phyloP scores from a whole-genome alignment of 1,140 invertebrate genomes.

The Diorhabda sublineata region DNA sequence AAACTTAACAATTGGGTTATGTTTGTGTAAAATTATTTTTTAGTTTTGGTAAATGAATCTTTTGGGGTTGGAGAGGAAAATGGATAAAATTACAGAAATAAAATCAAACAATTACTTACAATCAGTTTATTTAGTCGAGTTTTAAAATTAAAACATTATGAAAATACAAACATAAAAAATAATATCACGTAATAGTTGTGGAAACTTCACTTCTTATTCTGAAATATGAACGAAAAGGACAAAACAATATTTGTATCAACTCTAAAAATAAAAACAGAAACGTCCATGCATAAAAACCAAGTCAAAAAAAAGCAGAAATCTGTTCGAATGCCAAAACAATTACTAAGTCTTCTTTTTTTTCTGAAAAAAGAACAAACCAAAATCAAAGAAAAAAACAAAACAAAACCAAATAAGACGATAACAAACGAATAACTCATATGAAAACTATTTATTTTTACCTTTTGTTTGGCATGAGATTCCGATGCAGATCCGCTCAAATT shows the following conservation, averaged over 20 bases:
- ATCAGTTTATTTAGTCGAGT: too few relatives aligned
- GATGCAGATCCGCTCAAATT: background rate
- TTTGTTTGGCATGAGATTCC: conserved; percentile 7
- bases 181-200: background rate
- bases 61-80: too few relatives aligned
- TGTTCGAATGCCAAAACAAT: too few relatives aligned
- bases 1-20: too few relatives aligned
- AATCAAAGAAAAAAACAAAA: background rate
- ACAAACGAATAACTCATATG: background rate
- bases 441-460: conserved; percentile 1
- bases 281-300: too few relatives aligned
- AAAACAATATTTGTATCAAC: too few relatives aligned
- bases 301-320: too few relatives aligned
- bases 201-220: conserved; percentile 2
- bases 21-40: too few relatives aligned
- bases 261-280: too few relatives aligned
- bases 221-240: background rate
- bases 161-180: background rate
- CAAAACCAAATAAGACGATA: background rate
- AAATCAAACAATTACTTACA: too few relatives aligned
- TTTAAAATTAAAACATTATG: background rate
- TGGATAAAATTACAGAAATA: too few relatives aligned
- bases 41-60: too few relatives aligned
- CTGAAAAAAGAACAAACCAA: background rate
- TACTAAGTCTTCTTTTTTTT: background rate